These are phyloP conservation scores for Hippocampus barbouri DNA, from an alignment of 2,113 vertebrate genomes.

Conservation along the genomic window DNA sequence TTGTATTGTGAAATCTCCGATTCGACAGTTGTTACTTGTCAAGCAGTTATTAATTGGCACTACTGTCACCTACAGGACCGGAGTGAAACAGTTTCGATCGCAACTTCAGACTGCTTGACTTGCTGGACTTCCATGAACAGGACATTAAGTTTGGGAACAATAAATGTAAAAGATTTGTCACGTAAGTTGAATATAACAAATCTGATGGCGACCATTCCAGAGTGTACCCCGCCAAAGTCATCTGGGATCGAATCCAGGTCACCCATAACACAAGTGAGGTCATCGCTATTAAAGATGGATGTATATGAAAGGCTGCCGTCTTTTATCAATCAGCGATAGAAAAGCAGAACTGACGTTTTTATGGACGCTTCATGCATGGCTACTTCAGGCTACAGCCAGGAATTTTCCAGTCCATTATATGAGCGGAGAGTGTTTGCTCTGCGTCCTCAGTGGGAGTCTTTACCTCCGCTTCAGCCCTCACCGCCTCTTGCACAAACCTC, in stretches of 20 bases:
- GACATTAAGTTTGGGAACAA: too few relatives aligned
- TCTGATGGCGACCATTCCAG: background rate
- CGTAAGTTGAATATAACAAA: background rate
- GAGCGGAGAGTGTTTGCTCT: slow-evolving; percentile 30
- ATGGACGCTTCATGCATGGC: slow-evolving; percentile 19
- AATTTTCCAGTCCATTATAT: slow-evolving; percentile 39
- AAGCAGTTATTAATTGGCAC: background rate
- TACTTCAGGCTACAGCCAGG: slow-evolving; percentile 19
- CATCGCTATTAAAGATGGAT: background rate
- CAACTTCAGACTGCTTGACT: background rate
- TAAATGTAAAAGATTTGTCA: too few relatives aligned
- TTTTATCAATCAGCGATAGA: slow-evolving; percentile 31
- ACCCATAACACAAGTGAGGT: background rate
- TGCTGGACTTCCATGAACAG: background rate
- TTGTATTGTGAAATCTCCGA: background rate
- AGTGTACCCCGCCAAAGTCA: background rate
- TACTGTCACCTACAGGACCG: background rate
- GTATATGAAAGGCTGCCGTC: slow-evolving; percentile 16
- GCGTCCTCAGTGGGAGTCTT: slow-evolving; percentile 37
- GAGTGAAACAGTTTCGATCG: background rate
- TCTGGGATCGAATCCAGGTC: background rate
- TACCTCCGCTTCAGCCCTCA: slow-evolving; percentile 33
- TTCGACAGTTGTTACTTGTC: background rate
- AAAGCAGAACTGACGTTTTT: slow-evolving; percentile 25
- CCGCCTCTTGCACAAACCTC: slow-evolving; percentile 14